phyloP scores from a whole-genome alignment of 1,140 invertebrate genomes.

The Lineus longissimus region DNA sequence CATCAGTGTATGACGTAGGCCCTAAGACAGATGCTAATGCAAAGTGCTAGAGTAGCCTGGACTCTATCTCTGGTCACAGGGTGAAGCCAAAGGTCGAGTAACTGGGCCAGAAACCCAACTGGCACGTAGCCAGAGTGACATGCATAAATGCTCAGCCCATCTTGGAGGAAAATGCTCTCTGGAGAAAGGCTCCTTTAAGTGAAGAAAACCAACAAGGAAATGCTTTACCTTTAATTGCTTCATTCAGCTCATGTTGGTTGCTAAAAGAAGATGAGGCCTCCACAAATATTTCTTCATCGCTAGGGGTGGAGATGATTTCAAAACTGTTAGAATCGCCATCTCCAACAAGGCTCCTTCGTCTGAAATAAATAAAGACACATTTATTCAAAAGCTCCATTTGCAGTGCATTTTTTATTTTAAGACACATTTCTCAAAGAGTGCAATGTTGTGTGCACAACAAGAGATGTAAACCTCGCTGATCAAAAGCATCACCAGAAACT shows the following conservation, averaged over 20 bases:
- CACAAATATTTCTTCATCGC: neutral
- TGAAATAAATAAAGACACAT: neutral
- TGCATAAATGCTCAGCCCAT: no score
- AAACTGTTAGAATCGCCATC: neutral
- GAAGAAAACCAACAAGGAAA: neutral
- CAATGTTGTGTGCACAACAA: neutral
- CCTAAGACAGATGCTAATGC: no score
- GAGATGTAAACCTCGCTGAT: neutral
- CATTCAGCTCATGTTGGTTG: neutral
- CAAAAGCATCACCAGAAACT: neutral
- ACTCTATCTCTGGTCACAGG: no score
- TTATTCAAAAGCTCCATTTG: neutral
- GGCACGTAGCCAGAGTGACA: no score
- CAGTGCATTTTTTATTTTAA: neutral
- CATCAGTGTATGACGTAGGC: no score
- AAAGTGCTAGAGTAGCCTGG: no score
- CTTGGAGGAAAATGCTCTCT: no score
- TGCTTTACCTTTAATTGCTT: neutral
- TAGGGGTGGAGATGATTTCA: neutral
- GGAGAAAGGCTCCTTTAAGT: no score
- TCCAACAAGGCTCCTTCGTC: neutral
- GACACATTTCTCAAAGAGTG: neutral
- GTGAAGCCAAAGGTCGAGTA: no score
- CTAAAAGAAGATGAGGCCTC: constrained; percentile 1
- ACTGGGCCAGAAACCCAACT: no score